Evolutionary conservation across 92 coral and sea anemone species (phyloP).

Genomic region (Actinostola sp.): DNA sequence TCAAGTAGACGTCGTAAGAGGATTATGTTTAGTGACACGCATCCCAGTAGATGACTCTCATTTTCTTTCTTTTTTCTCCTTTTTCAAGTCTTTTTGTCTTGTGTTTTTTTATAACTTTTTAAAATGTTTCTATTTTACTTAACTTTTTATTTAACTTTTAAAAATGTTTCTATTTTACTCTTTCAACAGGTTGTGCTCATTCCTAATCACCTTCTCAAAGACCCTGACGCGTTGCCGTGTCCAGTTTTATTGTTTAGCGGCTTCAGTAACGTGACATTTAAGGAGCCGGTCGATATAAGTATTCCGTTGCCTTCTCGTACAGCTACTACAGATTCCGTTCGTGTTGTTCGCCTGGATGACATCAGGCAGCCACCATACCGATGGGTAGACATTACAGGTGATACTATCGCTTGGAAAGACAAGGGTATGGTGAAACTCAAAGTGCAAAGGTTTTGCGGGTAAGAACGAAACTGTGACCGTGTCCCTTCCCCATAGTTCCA

Average conservation of each 20-base stretch:
- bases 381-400: neutral
- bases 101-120: neutral
- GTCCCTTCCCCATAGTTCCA: no score
- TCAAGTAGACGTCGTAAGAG: no score
- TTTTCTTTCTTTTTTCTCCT: no score
- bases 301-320: neutral
- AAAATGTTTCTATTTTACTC: neutral
- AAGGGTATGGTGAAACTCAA: no score
- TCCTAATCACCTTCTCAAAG: neutral
- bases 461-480: no score
- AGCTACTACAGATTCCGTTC: neutral
- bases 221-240: neutral
- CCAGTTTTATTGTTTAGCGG: conserved; percentile 18
- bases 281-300: conserved; percentile 14
- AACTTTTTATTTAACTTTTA: neutral
- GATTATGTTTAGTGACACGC: no score
- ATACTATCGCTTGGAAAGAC: neutral
- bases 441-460: no score
- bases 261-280: conserved; percentile 8
- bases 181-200: conserved; percentile 4
- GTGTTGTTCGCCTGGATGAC: conserved; percentile 12
- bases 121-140: neutral
- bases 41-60: no score
- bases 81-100: no score
- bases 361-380: neutral